Evolutionary conservation across 2,797 vertebrate genomes (phyloP).

Genomic region (Cyclopterus lumpus): DNA sequence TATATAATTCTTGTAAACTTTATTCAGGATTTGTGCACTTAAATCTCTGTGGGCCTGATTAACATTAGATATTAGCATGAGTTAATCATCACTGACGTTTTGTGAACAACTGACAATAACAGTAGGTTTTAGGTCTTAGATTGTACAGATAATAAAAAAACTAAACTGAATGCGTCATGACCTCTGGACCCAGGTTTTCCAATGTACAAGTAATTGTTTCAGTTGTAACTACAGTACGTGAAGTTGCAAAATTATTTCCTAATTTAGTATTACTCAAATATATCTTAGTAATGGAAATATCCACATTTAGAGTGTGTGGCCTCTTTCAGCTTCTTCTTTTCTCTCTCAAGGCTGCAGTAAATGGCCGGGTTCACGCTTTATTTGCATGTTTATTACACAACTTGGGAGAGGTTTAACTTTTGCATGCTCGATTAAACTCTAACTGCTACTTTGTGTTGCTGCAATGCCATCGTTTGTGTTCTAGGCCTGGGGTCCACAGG

Average conservation of each 20-base stretch:
- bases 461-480: slow-evolving; percentile 42
- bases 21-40: neutral
- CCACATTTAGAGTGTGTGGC: neutral
- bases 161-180: neutral
- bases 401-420: slow-evolving; percentile 35
- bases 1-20: neutral
- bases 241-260: slow-evolving; percentile 9
- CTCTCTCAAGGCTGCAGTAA: neutral
- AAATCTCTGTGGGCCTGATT: neutral
- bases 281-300: neutral
- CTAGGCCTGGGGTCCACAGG: slow-evolving; percentile 23
- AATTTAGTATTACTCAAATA: neutral
- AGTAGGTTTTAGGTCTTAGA: neutral
- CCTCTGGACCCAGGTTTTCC: neutral
- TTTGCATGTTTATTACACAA: slow-evolving; percentile 45
- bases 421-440: slow-evolving; percentile 37
- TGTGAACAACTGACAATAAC: neutral
- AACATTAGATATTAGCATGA: neutral
- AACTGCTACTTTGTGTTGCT: slow-evolving; percentile 20
- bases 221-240: neutral
- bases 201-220: neutral
- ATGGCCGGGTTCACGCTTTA: slow-evolving; percentile 11
- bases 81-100: neutral
- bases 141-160: neutral
- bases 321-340: slow-evolving; percentile 12